These are phyloP conservation scores for Apomyelois bistriatella DNA, from an alignment of 2,888 invertebrate species.

Conservation along the genomic window DNA sequence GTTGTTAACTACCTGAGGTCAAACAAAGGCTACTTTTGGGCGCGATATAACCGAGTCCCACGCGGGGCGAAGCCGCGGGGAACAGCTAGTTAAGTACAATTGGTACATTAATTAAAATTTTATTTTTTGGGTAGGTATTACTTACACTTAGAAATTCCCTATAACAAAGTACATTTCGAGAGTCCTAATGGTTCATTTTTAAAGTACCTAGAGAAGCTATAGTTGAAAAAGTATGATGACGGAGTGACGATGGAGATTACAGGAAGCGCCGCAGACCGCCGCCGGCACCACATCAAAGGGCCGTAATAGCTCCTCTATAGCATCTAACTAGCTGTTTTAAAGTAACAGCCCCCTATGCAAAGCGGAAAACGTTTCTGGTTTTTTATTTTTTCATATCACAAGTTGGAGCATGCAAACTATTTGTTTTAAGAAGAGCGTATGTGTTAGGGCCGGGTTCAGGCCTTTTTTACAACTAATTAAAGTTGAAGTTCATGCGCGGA, in stretches of 20 bases:
- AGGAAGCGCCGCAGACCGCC: not conserved
- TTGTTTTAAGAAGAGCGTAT: not conserved
- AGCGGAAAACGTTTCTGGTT: not conserved
- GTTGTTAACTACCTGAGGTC: too few relatives aligned
- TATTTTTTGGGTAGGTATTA: too few relatives aligned
- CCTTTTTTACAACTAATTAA: not conserved
- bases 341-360: slow-evolving; percentile 10
- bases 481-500: too few relatives aligned
- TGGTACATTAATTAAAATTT: too few relatives aligned
- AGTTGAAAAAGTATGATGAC: not conserved
- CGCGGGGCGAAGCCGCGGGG: too few relatives aligned
- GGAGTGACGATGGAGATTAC: not conserved
- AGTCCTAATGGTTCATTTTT: too few relatives aligned
- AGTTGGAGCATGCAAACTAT: not conserved
- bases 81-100: too few relatives aligned
- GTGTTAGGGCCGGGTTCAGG: not conserved
- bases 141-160: too few relatives aligned
- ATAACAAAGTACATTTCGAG: too few relatives aligned
- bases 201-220: too few relatives aligned
- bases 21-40: too few relatives aligned
- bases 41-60: too few relatives aligned
- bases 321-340: slow-evolving; percentile 13
- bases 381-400: not conserved
- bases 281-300: slow-evolving; percentile 10
- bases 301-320: slow-evolving; percentile 11